Conservation (phyloP, 2,113 vertebrate genomes). For the Kryptolebias marmoratus region DNA sequence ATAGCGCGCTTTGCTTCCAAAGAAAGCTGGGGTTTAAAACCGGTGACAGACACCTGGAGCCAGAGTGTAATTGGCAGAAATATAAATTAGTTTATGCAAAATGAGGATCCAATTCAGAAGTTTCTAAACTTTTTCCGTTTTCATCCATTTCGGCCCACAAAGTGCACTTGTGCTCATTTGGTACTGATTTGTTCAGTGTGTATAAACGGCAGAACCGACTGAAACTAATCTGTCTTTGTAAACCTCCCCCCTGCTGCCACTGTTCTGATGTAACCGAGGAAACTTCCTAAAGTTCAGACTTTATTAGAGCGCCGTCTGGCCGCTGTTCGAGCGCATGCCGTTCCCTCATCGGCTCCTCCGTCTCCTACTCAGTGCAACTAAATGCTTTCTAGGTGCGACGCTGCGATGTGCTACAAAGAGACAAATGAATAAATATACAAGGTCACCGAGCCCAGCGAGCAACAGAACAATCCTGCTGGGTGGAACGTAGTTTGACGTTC, state of each 20-base stretch:
- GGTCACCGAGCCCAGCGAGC: not conserved
- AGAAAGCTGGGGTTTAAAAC: no score
- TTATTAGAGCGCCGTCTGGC: not conserved
- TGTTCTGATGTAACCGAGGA: not conserved
- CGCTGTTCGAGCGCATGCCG: not conserved
- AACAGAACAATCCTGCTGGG: not conserved
- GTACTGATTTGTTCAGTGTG: not conserved
- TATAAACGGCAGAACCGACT: not conserved
- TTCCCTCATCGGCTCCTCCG: not conserved
- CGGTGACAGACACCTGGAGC: no score
- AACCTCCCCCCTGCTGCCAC: not conserved
- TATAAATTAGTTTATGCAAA: not conserved
- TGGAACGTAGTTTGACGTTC: not conserved
- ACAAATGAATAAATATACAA: conserved; percentile 1
- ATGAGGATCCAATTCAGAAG: no score
- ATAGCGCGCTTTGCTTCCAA: no score
- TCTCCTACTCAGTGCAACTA: conserved; percentile 18
- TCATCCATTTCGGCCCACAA: conserved; percentile 6
- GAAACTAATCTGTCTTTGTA: not conserved
- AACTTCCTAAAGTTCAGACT: conserved; percentile 2
- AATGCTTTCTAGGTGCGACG: not conserved
- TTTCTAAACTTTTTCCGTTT: not conserved
- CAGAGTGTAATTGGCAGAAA: not conserved
- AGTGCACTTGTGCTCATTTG: conserved; percentile 33
- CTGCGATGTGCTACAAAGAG: conserved; percentile 6